A percentile compares a stretch with the other conserved stretches of the same genome.
These are phyloP conservation scores for Cancer borealis DNA, from an alignment of 2,888 invertebrate genomes.

Conservation along the genomic window DNA sequence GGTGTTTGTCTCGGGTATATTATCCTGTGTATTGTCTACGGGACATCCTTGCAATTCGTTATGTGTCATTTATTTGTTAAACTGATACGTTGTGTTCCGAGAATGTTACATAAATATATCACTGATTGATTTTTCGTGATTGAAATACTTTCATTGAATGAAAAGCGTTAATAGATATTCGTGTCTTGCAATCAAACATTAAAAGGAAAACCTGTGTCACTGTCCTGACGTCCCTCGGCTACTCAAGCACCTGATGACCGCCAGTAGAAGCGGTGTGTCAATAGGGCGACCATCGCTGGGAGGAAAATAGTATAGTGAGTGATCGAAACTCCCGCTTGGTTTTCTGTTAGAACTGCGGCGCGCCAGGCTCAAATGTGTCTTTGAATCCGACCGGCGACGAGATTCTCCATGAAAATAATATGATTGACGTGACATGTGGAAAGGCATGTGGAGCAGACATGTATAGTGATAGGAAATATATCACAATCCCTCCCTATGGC, in stretches of 20 bases:
- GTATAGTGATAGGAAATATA: not conserved
- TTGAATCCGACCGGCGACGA: not conserved
- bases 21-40: not conserved
- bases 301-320: not conserved
- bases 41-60: not conserved
- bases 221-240: too few species aligned
- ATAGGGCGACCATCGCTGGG: not conserved
- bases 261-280: not conserved
- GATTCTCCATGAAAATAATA: not conserved
- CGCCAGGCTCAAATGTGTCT: slow-evolving; percentile 2
- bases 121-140: too few species aligned
- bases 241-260: not conserved
- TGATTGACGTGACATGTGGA: not conserved
- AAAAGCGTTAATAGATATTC: too few species aligned
- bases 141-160: too few species aligned
- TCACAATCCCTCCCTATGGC: not conserved
- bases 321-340: not conserved
- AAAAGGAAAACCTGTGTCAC: too few species aligned
- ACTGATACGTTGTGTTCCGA: too few species aligned
- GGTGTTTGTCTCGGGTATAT: too few species aligned
- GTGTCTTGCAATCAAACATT: too few species aligned
- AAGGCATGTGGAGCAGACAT: not conserved
- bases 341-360: not conserved
- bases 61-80: not conserved
- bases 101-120: too few species aligned